Evolutionary conservation across 2,888 invertebrate genomes (phyloP), one percentile per base, ranked within the genome.

Genomic region (Argyresthia goedartella): DNA sequence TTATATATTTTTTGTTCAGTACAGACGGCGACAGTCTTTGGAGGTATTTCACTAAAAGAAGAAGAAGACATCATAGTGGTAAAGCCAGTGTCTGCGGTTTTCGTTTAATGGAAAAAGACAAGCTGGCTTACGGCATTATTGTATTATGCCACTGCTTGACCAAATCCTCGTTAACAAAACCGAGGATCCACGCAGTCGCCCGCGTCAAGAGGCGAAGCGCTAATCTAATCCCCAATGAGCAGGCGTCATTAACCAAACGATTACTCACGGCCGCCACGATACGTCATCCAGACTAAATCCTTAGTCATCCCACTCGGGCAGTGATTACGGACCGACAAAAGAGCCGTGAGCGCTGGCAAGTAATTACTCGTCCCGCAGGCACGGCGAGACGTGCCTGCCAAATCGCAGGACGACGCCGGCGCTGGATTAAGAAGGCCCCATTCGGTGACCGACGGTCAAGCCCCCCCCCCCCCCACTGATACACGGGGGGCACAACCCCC

Each of bases 401-500:
- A 59, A 60, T 60, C 59, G 58, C 57, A 50, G 54, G 50, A 25
- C 45, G 52, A 49, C 55, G 56, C 49, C 52, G 52, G 53, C 46
- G 53, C 49, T 53, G 59, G 58, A 59, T 61, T 61, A 61, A 59
- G 61, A 57, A 59, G 57, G 57, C 25, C 25, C 25, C 25, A 25
- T 25, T 25, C 25, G 59, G 50, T 50, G 58, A 57, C 57, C 59
- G 56, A 59, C 54, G 61, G 60, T 59, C 61, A 60, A 55, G 54
- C 55, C 51, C 52, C 54, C 54, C 25, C 48, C 44, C 43, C 54
- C 52, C 25, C 6, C 6, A 25, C 25, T n/a, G n/a, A n/a, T n/a
- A n/a, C 25, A 2, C 25, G 3, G 25, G 25, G 25, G 25, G 25
- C 3, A 2, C 2, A 6, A 25, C 2, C 25, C 25, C 25, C 25